A percentile compares a stretch with the other conserved stretches of the same genome.
Evolutionary conservation across 2,888 invertebrate genomes (phyloP).

Genomic region (Automeris io): DNA sequence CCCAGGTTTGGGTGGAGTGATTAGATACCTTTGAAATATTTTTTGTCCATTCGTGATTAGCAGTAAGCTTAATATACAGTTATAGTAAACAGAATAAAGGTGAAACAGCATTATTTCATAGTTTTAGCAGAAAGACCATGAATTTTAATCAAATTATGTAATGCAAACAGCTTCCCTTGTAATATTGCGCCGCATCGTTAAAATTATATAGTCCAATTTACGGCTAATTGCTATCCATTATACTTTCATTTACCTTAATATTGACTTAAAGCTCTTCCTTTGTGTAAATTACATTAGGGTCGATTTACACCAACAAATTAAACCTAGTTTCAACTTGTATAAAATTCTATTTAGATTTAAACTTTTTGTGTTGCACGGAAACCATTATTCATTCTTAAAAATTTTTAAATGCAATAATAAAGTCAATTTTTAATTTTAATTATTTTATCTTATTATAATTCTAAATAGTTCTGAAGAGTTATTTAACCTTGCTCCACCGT

Average conservation of each 20-base stretch:
- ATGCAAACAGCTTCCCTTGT: background rate
- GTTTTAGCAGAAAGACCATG: background rate
- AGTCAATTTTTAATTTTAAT: background rate
- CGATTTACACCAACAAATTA: no score
- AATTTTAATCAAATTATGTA: background rate
- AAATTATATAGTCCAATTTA: constrained; percentile 18
- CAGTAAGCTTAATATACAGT: no score
- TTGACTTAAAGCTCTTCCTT: background rate
- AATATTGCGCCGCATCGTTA: constrained; percentile 8
- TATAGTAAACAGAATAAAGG: no score
- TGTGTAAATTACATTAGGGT: background rate
- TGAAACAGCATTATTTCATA: background rate
- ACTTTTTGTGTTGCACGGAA: no score
- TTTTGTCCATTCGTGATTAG: no score
- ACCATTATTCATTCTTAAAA: background rate
- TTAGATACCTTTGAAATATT: background rate
- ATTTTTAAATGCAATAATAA: background rate
- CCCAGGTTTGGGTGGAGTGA: no score
- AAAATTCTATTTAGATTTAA: no score
- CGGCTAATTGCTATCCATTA: constrained; percentile 22
- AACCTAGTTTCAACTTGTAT: no score
- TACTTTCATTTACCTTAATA: background rate
- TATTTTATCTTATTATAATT: no score
- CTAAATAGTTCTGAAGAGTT: no score
- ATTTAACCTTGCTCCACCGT: no score